Conservation (phyloP, 2,888 invertebrate species). For the Caenorhabditis wallacei region DNA sequence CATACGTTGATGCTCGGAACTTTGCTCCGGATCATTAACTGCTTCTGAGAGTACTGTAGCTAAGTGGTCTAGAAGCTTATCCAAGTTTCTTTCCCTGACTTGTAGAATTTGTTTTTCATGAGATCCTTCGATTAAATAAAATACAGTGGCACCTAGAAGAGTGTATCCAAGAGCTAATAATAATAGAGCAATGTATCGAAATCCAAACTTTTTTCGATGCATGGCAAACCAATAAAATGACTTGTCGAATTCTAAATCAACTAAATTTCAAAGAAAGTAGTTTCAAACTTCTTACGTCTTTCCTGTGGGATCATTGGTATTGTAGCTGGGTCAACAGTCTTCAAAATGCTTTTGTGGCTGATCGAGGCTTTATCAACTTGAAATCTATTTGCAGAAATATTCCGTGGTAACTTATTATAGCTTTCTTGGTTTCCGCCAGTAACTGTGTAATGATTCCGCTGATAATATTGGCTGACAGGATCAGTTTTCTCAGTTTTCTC, state of each 20-base stretch:
- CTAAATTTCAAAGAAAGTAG: not conserved
- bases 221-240: constrained; percentile 73
- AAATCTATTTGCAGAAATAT: constrained; percentile 44
- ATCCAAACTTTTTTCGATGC: constrained; percentile 68
- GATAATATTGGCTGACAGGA: constrained; percentile 18
- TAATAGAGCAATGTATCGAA: constrained; percentile 68
- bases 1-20: constrained; percentile 39
- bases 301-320: constrained; percentile 22
- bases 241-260: constrained; percentile 65
- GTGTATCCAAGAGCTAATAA: constrained; percentile 65
- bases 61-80: constrained; percentile 37
- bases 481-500: not conserved
- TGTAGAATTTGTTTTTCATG: constrained; percentile 16
- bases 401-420: constrained; percentile 25
- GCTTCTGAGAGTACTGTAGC: constrained; percentile 46
- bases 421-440: constrained; percentile 44
- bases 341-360: constrained; percentile 15
- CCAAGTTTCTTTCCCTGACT: constrained; percentile 39
- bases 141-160: constrained; percentile 68
- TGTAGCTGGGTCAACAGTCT: not conserved
- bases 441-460: constrained; percentile 52
- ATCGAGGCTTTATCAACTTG: constrained; percentile 49
- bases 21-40: constrained; percentile 57
- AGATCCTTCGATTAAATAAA: constrained; percentile 68
- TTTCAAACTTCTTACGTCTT: constrained; percentile 3